phyloP scores from a whole-genome alignment of 2,888 invertebrate species.

The Drosophila phalerata region DNA sequence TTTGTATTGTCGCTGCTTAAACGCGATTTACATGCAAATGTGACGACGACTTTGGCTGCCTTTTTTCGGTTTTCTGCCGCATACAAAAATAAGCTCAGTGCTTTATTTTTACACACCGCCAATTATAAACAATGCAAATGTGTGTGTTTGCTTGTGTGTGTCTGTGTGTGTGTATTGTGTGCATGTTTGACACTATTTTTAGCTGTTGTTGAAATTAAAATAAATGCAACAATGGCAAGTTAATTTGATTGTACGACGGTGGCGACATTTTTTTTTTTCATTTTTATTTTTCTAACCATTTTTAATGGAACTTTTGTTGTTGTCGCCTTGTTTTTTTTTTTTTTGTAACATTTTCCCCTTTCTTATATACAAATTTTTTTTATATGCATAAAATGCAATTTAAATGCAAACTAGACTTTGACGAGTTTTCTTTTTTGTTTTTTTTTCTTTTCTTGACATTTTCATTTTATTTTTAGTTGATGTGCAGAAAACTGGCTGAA shows the following conservation, averaged over 20 bases:
- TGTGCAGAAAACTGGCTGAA: conserved; percentile 22
- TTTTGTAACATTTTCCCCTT: not conserved
- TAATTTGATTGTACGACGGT: conserved; percentile 68
- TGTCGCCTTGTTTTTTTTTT: conserved; percentile 30
- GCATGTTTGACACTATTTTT: conserved; percentile 70
- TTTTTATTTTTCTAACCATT: conserved; percentile 33
- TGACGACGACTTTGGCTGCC: conserved; percentile 57
- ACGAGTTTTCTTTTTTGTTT: conserved; percentile 3
- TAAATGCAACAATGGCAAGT: conserved; percentile 75
- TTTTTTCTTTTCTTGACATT: conserved; percentile 7
- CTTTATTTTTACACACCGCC: conserved; percentile 78
- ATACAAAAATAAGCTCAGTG: conserved; percentile 71
- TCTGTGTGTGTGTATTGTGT: conserved; percentile 28
- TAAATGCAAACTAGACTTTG: conserved; percentile 67
- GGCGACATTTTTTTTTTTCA: conserved; percentile 30
- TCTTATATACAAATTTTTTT: conserved; percentile 5
- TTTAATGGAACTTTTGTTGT: conserved; percentile 53
- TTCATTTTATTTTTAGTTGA: conserved; percentile 34
- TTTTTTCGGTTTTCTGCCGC: conserved; percentile 48
- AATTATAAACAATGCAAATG: conserved; percentile 71
- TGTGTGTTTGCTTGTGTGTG: conserved; percentile 14
- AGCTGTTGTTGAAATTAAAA: conserved; percentile 76
- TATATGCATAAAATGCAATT: conserved; percentile 62
- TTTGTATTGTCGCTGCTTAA: conserved; percentile 66
- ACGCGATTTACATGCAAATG: conserved; percentile 78